Evolutionary conservation across 2,888 invertebrate species (phyloP).

Genomic region (Philereme transversata): DNA sequence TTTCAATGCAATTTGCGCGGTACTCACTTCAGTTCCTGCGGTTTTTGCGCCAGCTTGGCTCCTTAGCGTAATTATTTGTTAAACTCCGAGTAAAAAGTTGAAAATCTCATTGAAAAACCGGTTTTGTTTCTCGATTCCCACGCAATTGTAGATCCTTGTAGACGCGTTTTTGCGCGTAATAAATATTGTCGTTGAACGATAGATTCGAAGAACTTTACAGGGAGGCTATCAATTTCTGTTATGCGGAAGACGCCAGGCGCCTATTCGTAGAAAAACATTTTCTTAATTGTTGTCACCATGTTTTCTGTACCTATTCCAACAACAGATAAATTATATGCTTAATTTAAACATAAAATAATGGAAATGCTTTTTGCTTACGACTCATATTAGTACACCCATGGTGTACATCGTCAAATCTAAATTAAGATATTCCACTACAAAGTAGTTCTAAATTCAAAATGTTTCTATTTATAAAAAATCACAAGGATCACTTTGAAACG

Average conservation of each 20-base stretch:
- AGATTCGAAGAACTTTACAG: constrained; percentile 10
- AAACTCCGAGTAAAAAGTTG: constrained; percentile 23
- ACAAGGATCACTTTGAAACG: too few relatives aligned
- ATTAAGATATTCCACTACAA: too few relatives aligned
- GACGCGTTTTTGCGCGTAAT: constrained; percentile 16
- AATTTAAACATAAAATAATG: too few relatives aligned
- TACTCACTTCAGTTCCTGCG: constrained; percentile 3
- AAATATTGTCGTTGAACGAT: constrained; percentile 16
- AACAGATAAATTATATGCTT: too few relatives aligned
- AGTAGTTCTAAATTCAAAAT: too few relatives aligned
- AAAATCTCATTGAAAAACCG: constrained; percentile 29
- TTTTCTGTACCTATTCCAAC: background rate
- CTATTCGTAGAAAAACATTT: constrained; percentile 6
- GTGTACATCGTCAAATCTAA: too few relatives aligned
- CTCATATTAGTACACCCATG: too few relatives aligned
- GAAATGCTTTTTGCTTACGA: too few relatives aligned
- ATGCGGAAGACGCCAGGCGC: constrained; percentile 12
- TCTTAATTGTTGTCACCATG: background rate
- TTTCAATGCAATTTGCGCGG: constrained; percentile 2
- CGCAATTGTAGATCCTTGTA: constrained; percentile 25
- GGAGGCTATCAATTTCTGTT: constrained; percentile 7
- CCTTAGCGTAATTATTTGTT: constrained; percentile 15
- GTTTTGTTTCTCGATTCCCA: constrained; percentile 33
- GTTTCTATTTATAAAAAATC: too few relatives aligned
- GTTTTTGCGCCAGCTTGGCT: constrained; percentile 3